These are phyloP conservation scores for Anhinga anhinga DNA, from an alignment of 2,113 vertebrate species.

Conservation along the genomic window DNA sequence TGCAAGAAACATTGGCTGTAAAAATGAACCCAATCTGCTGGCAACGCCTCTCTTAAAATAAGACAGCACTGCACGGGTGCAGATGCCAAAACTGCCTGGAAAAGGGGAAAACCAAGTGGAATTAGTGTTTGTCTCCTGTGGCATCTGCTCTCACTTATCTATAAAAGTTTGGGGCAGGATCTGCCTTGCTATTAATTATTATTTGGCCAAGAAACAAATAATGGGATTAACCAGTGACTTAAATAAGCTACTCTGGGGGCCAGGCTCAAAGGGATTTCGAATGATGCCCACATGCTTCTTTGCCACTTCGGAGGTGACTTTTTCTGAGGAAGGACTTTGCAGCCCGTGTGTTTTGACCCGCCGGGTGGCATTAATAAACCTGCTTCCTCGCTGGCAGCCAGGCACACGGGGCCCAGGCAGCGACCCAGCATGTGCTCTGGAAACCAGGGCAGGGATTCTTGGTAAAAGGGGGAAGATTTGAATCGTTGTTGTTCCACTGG, in stretches of 20 bases:
- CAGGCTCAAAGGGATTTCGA: neutral
- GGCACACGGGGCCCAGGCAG: neutral
- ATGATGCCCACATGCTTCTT: neutral
- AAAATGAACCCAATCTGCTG: neutral
- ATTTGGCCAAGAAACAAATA: conserved; percentile 21
- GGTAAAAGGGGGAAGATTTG: conserved; percentile 64
- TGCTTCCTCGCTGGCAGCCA: neutral
- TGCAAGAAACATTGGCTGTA: neutral
- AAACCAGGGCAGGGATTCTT: conserved; percentile 64
- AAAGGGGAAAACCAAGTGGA: neutral
- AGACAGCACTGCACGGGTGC: fast-evolving
- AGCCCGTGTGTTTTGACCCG: neutral
- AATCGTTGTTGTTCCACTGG: conserved; percentile 68
- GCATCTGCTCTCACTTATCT: conserved; percentile 22
- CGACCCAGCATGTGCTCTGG: neutral
- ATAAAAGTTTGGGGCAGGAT: conserved; percentile 8
- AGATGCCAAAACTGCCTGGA: neutral
- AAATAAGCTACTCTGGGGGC: neutral
- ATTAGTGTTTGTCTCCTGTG: neutral
- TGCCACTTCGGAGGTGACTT: neutral
- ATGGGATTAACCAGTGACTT: neutral
- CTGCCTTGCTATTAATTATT: conserved; percentile 26
- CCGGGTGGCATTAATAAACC: neutral
- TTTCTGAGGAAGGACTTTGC: neutral
- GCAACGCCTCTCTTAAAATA: neutral